Conservation (phyloP, 2,113 vertebrate species). For the Alexandromys fortis region DNA sequence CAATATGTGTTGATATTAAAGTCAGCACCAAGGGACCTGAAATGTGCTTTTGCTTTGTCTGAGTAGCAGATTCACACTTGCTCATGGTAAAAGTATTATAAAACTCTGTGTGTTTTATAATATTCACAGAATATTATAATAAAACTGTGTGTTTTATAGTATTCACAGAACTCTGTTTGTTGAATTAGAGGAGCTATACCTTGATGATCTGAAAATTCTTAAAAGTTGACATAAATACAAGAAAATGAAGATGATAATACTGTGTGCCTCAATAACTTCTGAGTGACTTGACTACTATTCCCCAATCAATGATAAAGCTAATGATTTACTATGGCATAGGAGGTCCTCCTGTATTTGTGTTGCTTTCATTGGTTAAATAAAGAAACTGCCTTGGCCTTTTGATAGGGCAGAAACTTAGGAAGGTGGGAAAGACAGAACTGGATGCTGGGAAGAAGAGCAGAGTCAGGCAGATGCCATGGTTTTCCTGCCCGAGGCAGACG, state of each 20-base stretch:
- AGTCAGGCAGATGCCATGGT: no score
- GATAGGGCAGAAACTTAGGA: no score
- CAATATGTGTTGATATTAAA: not conserved
- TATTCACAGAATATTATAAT: no score
- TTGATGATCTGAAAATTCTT: not conserved
- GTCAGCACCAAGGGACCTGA: no score
- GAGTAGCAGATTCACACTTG: slow-evolving; percentile 64
- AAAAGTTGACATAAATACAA: not conserved
- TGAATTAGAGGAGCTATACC: not conserved
- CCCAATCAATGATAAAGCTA: not conserved
- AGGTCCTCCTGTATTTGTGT: no score
- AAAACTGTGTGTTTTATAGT: no score
- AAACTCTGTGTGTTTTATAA: slow-evolving; percentile 58
- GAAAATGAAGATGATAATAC: not conserved
- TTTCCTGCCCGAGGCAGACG: no score
- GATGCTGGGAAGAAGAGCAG: no score
- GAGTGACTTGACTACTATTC: not conserved
- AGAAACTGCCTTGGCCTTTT: no score
- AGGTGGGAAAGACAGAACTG: no score
- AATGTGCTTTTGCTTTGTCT: slow-evolving; percentile 45
- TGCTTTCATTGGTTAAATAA: no score
- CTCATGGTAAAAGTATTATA: slow-evolving; percentile 48
- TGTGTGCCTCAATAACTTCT: not conserved
- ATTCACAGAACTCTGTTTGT: slow-evolving; percentile 50
- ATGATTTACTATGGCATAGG: not conserved